phyloP scores from a whole-genome alignment of 2,888 invertebrate species.

The Polyommatus iphigenia region DNA sequence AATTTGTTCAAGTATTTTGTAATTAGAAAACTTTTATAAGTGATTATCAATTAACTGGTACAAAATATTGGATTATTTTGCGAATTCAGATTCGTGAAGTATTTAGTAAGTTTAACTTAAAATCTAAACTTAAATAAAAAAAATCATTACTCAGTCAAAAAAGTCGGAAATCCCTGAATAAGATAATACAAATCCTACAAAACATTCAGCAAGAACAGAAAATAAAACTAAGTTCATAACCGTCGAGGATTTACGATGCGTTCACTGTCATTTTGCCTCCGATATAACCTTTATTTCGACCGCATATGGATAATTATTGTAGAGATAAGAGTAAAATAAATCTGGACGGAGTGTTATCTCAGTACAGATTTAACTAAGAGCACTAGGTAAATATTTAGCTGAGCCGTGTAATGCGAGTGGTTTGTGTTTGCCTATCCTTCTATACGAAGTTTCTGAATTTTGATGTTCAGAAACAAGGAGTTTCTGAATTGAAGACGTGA shows the following conservation, averaged over 20 bases:
- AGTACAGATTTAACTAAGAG: slow-evolving; percentile 36
- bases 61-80: no score
- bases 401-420: slow-evolving; percentile 63
- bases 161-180: not conserved
- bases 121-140: no score
- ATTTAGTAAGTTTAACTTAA: no score
- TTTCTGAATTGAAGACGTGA: not conserved
- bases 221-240: slow-evolving; percentile 5
- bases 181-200: not conserved
- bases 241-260: not conserved
- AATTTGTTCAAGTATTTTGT: no score
- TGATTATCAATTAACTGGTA: no score
- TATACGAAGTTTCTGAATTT: slow-evolving; percentile 46
- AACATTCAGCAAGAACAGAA: not conserved
- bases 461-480: not conserved
- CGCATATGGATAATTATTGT: no score
- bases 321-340: no score
- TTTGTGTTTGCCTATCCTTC: slow-evolving; percentile 61
- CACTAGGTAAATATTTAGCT: slow-evolving; percentile 68
- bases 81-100: no score
- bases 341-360: slow-evolving; percentile 39
- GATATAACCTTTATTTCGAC: no score
- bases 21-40: no score
- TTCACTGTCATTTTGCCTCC: no score
- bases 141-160: no score